Conservation (phyloP, 2,113 vertebrate species). For the Campylorhamphus procurvoides region DNA sequence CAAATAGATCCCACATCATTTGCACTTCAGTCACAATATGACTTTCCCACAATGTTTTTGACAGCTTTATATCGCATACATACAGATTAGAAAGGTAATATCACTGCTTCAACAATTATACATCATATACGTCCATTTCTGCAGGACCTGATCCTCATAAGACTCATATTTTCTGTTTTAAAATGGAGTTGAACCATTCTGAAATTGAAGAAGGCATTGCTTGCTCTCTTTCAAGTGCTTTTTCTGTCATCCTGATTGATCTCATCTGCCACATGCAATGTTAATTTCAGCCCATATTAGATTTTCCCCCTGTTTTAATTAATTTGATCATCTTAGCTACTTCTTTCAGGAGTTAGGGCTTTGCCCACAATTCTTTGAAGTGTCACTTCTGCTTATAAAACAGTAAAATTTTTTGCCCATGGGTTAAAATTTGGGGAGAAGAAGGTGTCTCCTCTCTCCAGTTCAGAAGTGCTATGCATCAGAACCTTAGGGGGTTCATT, state of each 20-base stretch:
- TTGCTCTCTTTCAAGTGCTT: background rate
- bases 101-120: background rate
- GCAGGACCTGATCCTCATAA: background rate
- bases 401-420: background rate
- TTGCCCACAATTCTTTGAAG: background rate
- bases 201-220: background rate
- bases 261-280: background rate
- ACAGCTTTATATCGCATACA: background rate
- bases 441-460: background rate
- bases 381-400: background rate
- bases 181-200: background rate
- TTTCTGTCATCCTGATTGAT: background rate
- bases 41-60: background rate
- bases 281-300: background rate
- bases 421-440: background rate
- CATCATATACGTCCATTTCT: background rate
- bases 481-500: background rate
- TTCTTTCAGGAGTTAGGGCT: background rate
- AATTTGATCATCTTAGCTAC: background rate
- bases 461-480: background rate
- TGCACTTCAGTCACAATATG: background rate
- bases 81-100: background rate
- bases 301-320: background rate
- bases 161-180: background rate
- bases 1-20: background rate